Conservation (phyloP, 2,797 vertebrate species). For the Eulemur coronatus region DNA sequence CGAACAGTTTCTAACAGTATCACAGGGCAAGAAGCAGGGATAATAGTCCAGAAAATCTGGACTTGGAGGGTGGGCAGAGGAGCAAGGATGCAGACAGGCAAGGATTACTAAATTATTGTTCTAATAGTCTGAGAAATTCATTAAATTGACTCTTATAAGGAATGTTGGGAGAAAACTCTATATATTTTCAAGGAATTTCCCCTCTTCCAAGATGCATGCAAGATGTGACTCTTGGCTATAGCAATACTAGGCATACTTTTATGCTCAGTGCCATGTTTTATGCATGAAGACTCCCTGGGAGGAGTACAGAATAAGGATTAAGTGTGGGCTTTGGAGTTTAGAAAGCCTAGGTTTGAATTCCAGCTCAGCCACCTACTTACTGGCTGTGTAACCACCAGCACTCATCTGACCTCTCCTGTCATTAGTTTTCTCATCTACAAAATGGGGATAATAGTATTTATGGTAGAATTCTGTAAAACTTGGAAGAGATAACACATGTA, state of each 20-base stretch:
- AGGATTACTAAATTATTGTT: background rate
- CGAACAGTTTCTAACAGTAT: background rate
- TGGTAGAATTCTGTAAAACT: background rate
- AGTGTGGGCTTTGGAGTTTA: background rate
- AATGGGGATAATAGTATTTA: background rate
- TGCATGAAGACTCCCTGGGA: background rate
- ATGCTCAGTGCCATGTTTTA: background rate
- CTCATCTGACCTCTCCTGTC: background rate
- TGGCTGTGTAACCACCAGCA: background rate
- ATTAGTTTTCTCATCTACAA: constrained; percentile 26
- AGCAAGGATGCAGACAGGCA: background rate
- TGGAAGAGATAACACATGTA: background rate
- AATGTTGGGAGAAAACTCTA: background rate
- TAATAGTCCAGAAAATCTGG: background rate
- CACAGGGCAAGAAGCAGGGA: background rate
- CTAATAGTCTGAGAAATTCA: background rate
- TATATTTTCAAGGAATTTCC: background rate
- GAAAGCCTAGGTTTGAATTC: background rate
- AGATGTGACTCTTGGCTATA: background rate
- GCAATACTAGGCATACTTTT: background rate
- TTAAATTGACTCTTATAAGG: background rate
- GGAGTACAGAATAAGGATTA: constrained; percentile 1
- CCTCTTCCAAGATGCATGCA: background rate
- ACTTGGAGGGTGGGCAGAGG: background rate
- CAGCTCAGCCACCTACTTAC: background rate